Evolutionary conservation across 37 sponge, comb jelly and placozoan species (phyloP).

Genomic region (Crambe crambe): DNA sequence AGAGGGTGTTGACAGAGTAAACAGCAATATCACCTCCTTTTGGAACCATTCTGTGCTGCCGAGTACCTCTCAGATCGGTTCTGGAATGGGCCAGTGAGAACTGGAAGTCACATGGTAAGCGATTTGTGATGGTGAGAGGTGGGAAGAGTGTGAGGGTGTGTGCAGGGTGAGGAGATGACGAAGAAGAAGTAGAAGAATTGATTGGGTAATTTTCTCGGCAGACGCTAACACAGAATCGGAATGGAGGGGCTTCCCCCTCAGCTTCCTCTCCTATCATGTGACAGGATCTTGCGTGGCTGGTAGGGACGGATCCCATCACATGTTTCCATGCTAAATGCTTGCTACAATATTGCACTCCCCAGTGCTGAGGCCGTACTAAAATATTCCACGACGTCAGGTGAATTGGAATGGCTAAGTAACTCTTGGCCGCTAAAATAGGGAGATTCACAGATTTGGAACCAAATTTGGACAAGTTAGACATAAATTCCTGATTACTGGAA

Average conservation of each 20-base stretch:
- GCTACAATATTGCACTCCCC: conserved; percentile 71
- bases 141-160: conserved; percentile 83
- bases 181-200: neutral
- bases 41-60: conserved; percentile 5
- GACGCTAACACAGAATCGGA: conserved; percentile 67
- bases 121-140: conserved; percentile 69
- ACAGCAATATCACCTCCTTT: conserved; percentile 41
- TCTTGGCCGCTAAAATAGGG: conserved; percentile 31
- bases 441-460: conserved; percentile 15
- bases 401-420: conserved; percentile 73
- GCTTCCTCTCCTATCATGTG: conserved; percentile 35
- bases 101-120: conserved; percentile 75
- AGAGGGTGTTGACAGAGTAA: conserved; percentile 37
- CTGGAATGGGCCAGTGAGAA: conserved; percentile 19
- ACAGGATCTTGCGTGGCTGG: conserved; percentile 41
- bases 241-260: neutral
- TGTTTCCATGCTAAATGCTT: conserved; percentile 64
- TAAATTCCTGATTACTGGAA: neutral
- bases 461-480: neutral
- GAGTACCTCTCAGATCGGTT: neutral
- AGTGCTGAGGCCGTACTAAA: conserved; percentile 65
- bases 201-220: conserved; percentile 60
- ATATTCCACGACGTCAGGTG: conserved; percentile 65
- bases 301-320: conserved; percentile 6
- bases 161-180: conserved; percentile 35